These are phyloP conservation scores for Aplysina aerophoba DNA, from an alignment of 37 sponge, comb jelly and placozoan genomes.

Conservation along the genomic window DNA sequence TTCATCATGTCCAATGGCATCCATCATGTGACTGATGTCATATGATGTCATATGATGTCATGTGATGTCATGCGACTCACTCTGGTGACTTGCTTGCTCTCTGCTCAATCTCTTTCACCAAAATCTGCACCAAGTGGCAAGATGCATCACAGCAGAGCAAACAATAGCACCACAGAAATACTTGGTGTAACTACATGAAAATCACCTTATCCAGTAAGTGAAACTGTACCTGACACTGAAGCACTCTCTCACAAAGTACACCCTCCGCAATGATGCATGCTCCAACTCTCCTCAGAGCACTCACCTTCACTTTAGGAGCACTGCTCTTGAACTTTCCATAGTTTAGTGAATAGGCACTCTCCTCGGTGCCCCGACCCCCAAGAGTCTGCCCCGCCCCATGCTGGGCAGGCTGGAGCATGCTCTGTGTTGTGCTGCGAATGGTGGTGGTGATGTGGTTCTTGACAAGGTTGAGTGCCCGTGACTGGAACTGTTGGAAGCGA, in stretches of 20 bases:
- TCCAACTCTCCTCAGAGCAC: too few species aligned
- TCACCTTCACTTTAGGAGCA: constrained; percentile 85
- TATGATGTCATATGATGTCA: neutral
- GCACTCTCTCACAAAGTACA: constrained; percentile 17
- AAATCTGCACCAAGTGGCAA: constrained; percentile 38
- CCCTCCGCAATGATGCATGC: neutral
- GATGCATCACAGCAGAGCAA: neutral
- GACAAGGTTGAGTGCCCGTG: constrained; percentile 79
- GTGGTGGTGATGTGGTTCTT: constrained; percentile 74
- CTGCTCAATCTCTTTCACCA: constrained; percentile 85
- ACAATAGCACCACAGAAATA: too few species aligned
- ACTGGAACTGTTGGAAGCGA: constrained; percentile 82
- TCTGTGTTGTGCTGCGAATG: constrained; percentile 64
- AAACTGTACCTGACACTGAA: too few species aligned
- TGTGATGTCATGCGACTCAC: constrained; percentile 58
- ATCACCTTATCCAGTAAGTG: too few species aligned
- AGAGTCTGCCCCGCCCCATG: neutral
- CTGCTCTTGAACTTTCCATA: constrained; percentile 91
- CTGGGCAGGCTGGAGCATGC: constrained; percentile 35
- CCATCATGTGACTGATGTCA: neutral
- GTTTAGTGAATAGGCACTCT: constrained; percentile 64
- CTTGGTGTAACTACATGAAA: too few species aligned
- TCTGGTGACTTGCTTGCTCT: constrained; percentile 62
- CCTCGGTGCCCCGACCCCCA: constrained; percentile 15
- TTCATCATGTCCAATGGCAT: too few species aligned